phyloP scores from a whole-genome alignment of 2,888 invertebrate genomes.

The Nomada goodeniana region DNA sequence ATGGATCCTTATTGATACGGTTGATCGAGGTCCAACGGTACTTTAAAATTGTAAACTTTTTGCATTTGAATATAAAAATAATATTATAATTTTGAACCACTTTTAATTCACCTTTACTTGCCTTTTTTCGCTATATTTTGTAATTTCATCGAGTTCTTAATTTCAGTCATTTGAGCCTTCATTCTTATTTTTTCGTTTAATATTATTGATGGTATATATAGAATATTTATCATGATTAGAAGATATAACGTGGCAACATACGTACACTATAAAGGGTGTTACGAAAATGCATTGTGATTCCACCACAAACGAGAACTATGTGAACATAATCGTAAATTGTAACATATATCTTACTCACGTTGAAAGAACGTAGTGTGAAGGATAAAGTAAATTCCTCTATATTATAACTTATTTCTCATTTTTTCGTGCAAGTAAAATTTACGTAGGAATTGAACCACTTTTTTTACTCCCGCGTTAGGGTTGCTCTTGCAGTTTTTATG shows the following conservation, averaged over 20 bases:
- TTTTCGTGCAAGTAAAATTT: not conserved
- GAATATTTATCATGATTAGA: not conserved
- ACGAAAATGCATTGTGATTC: not conserved
- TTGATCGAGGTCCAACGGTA: too few relatives aligned
- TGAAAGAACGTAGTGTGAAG: not conserved
- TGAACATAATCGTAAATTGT: not conserved
- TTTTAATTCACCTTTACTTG: too few relatives aligned
- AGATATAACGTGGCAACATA: not conserved
- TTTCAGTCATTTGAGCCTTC: too few relatives aligned
- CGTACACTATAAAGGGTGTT: not conserved
- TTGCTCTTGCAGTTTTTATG: too few relatives aligned
- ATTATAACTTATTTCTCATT: not conserved
- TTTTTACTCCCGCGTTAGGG: not conserved
- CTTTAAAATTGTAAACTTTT: too few relatives aligned
- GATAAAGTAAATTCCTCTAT: not conserved
- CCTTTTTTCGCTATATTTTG: too few relatives aligned
- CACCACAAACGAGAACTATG: slow-evolving; percentile 3
- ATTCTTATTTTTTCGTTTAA: too few relatives aligned
- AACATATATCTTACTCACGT: not conserved
- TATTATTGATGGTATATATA: too few relatives aligned
- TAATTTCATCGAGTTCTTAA: too few relatives aligned
- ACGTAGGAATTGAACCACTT: not conserved
- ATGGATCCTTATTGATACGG: too few relatives aligned
- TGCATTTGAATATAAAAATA: not conserved
- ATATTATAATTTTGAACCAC: not conserved